Percentiles rank a stretch among this genome's conserved stretches.
Conservation (phyloP, 1,140 invertebrate species). For the Eciton burchellii region DNA sequence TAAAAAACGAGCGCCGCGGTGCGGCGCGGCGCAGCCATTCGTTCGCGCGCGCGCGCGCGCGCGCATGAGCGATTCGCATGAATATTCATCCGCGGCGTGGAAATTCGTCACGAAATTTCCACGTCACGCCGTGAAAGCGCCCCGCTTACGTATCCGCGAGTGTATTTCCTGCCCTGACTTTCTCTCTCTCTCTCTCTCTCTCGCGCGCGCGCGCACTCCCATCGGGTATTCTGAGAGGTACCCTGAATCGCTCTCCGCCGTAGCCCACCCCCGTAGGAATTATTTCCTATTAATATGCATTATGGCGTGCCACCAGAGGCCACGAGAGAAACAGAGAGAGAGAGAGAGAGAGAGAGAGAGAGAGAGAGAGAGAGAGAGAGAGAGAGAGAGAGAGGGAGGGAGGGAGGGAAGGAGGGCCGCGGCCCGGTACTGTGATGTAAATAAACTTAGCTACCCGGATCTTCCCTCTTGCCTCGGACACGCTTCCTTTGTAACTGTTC, state of each 20-base stretch:
- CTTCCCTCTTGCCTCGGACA: slow-evolving; percentile 64
- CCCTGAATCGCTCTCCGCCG: slow-evolving; percentile 44
- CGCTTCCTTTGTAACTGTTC: slow-evolving; percentile 72
- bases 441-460: slow-evolving; percentile 74
- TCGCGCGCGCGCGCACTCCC: slow-evolving; percentile 14
- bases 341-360: slow-evolving; percentile 7
- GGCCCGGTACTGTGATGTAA: slow-evolving; percentile 69
- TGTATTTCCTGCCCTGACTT: slow-evolving; percentile 61
- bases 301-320: slow-evolving; percentile 69
- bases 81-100: slow-evolving; percentile 80
- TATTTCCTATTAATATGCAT: slow-evolving; percentile 76
- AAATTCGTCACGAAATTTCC: slow-evolving; percentile 81
- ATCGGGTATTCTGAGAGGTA: slow-evolving; percentile 53
- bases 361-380: slow-evolving; percentile 40
- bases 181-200: slow-evolving; percentile 38
- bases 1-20: slow-evolving; percentile 34
- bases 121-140: slow-evolving; percentile 77
- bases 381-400: slow-evolving; percentile 5
- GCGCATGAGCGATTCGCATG: slow-evolving; percentile 73
- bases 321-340: slow-evolving; percentile 42
- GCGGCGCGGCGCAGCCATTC: slow-evolving; percentile 61
- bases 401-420: slow-evolving; percentile 1
- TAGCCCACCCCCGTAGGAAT: slow-evolving; percentile 58
- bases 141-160: slow-evolving; percentile 62
- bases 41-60: slow-evolving; percentile 62